phyloP scores from a whole-genome alignment of 2,888 invertebrate genomes.

The Lomographa bimaculata region DNA sequence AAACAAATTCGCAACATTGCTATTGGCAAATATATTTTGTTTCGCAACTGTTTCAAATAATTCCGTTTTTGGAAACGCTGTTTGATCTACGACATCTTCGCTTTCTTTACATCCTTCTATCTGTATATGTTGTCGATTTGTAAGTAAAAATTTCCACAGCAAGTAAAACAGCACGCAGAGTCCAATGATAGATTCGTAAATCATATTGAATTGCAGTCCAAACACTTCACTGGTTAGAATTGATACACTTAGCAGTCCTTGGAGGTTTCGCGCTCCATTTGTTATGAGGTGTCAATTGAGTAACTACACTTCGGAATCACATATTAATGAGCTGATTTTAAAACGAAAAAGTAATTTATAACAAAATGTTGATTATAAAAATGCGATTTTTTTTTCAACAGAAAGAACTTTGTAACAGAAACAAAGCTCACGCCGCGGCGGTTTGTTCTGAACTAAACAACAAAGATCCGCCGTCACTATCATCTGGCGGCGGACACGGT shows the following conservation, averaged over 20 bases:
- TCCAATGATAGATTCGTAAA: conserved; percentile 67
- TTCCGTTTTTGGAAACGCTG: not conserved
- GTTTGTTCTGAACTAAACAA: conserved; percentile 59
- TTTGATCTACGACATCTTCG: conserved; percentile 15
- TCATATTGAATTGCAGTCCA: conserved; percentile 59
- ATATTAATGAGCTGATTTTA: conserved; percentile 31
- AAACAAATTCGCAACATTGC: not conserved
- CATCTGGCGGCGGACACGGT: conserved; percentile 57
- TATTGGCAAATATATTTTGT: conserved; percentile 1
- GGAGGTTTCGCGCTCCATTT: conserved; percentile 57
- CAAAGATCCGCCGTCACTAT: conserved; percentile 57
- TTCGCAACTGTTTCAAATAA: not conserved
- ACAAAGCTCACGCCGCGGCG: conserved; percentile 46
- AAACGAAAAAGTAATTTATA: conserved; percentile 28
- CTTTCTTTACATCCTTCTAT: conserved; percentile 23
- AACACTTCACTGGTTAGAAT: conserved; percentile 67
- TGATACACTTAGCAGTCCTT: conserved; percentile 49
- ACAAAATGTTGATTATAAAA: conserved; percentile 23
- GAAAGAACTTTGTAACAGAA: too few relatives aligned
- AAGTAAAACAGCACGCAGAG: conserved; percentile 60
- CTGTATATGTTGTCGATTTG: conserved; percentile 35
- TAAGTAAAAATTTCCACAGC: conserved; percentile 62
- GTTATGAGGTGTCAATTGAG: conserved; percentile 47
- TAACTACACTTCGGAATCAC: conserved; percentile 28
- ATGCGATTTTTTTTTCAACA: too few relatives aligned